Conservation (phyloP, 92 coral and sea anemone genomes). For the Palythoa caribaeorum region DNA sequence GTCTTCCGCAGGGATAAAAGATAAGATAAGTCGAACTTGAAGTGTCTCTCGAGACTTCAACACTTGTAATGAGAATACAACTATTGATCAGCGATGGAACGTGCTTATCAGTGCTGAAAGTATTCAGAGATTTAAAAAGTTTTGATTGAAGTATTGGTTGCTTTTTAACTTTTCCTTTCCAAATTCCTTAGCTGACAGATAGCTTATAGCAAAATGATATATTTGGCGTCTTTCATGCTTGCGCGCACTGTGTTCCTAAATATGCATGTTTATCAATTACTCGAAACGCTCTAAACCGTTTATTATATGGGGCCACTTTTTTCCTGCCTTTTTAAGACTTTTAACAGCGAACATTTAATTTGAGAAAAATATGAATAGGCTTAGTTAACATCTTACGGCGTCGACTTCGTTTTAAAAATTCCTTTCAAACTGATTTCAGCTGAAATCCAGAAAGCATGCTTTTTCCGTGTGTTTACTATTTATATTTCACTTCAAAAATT, state of each 20-base stretch:
- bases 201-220: neutral
- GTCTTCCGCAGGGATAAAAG: neutral
- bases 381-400: too few species aligned
- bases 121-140: neutral
- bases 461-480: neutral
- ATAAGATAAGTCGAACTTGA: too few species aligned
- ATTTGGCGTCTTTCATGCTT: neutral
- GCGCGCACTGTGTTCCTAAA: neutral
- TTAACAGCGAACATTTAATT: too few species aligned
- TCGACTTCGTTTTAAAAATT: too few species aligned
- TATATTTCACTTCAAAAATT: neutral
- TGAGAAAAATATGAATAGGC: too few species aligned
- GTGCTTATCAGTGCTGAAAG: neutral
- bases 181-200: neutral
- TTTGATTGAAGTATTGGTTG: neutral
- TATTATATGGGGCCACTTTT: neutral
- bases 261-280: neutral
- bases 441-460: neutral
- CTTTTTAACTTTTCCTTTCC: neutral
- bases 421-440: neutral
- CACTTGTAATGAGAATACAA: conserved; percentile 10
- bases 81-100: conserved; percentile 10
- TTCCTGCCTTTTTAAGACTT: neutral
- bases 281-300: neutral
- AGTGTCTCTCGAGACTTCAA: neutral